Conservation (phyloP, 2,888 invertebrate genomes). For the Plutella xylostella region DNA sequence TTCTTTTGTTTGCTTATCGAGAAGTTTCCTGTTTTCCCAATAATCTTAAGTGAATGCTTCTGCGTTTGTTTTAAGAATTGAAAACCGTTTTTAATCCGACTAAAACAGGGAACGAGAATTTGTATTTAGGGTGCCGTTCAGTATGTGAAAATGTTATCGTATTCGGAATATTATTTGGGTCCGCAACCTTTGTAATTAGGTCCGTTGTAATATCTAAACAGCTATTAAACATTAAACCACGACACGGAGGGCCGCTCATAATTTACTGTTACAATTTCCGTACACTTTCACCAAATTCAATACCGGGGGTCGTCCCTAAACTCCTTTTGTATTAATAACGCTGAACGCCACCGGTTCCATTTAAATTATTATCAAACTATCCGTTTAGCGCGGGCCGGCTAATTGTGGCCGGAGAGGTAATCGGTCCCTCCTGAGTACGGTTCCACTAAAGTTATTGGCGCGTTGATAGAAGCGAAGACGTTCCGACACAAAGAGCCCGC, state of each 20-base stretch:
- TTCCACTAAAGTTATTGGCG: slow-evolving; percentile 50
- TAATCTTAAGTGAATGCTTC: background rate
- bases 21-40: slow-evolving; percentile 41
- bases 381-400: slow-evolving; percentile 33
- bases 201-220: slow-evolving; percentile 38
- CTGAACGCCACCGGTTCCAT: slow-evolving; percentile 40
- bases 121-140: too few species aligned
- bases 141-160: too few species aligned
- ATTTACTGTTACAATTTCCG: slow-evolving; percentile 50
- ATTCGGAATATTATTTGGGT: too few species aligned
- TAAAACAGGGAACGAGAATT: too few species aligned
- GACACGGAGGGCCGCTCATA: slow-evolving; percentile 36
- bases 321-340: slow-evolving; percentile 43
- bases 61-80: background rate
- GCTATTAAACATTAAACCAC: slow-evolving; percentile 28
- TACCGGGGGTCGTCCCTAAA: slow-evolving; percentile 38
- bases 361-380: slow-evolving; percentile 59
- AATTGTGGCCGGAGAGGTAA: slow-evolving; percentile 38
- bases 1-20: slow-evolving; percentile 31
- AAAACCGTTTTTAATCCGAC: background rate
- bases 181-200: slow-evolving; percentile 34
- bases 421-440: slow-evolving; percentile 28
- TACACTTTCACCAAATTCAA: slow-evolving; percentile 39
- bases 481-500: slow-evolving; percentile 54
- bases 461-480: slow-evolving; percentile 58